Conservation (phyloP, 2,797 vertebrate genomes). For the Eutrigla gurnardus region DNA sequence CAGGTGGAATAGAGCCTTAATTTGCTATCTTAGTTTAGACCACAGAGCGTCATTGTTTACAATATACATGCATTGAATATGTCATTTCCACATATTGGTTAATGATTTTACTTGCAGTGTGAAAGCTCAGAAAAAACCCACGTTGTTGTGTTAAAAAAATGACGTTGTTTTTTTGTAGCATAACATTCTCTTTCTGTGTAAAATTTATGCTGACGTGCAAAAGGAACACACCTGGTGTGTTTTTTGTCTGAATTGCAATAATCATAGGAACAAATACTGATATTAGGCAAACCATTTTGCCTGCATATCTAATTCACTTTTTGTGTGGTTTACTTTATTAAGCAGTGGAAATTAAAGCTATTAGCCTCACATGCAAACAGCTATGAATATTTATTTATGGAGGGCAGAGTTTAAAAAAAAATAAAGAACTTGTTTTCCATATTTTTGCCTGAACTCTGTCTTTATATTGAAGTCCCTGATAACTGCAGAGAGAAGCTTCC, state of each 20-base stretch:
- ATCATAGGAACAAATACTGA: slow-evolving; percentile 26
- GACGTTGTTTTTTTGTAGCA: too few relatives aligned
- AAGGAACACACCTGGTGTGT: too few relatives aligned
- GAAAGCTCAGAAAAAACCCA: too few relatives aligned
- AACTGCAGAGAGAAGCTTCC: background rate
- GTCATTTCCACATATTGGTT: too few relatives aligned
- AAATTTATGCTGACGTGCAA: too few relatives aligned
- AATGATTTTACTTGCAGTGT: too few relatives aligned
- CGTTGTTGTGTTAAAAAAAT: too few relatives aligned
- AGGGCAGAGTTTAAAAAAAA: background rate
- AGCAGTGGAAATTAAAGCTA: slow-evolving; percentile 34
- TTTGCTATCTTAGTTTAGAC: too few relatives aligned
- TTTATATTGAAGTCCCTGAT: background rate
- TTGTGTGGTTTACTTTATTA: slow-evolving; percentile 49
- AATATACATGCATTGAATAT: too few relatives aligned
- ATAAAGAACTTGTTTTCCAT: slow-evolving; percentile 9
- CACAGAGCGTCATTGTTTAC: too few relatives aligned
- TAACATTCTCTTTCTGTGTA: too few relatives aligned
- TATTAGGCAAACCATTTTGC: slow-evolving; percentile 31
- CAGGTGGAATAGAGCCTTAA: too few relatives aligned
- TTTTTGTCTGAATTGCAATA: slow-evolving; percentile 1
- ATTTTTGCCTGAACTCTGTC: background rate
- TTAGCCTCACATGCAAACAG: slow-evolving; percentile 39
- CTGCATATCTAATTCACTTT: slow-evolving; percentile 25
- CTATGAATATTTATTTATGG: slow-evolving; percentile 52